A percentile compares a stretch with the other conserved stretches of the same genome.
phyloP scores from a whole-genome alignment of 1,140 invertebrate species.

The Drosophila simulans region DNA sequence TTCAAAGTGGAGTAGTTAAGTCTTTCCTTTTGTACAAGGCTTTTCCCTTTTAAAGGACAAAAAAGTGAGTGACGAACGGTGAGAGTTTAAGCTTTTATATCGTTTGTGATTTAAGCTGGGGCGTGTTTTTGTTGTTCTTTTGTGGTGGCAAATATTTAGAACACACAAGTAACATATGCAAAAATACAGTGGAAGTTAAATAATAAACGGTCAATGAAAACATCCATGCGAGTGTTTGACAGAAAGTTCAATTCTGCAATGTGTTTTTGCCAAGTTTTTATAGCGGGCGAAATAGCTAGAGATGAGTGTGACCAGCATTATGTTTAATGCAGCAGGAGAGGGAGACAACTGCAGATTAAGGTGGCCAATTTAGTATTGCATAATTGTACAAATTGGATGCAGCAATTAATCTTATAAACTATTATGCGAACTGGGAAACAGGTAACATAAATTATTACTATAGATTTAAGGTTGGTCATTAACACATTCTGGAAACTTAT shows the following conservation, averaged over 20 bases:
- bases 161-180: slow-evolving; percentile 13
- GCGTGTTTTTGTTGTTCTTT: slow-evolving; percentile 5
- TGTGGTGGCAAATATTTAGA: slow-evolving; percentile 6
- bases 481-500: background rate
- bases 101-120: background rate
- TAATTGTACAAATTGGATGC: too few species aligned
- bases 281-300: slow-evolving; percentile 4
- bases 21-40: slow-evolving; percentile 39
- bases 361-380: background rate
- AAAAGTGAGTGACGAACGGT: slow-evolving; percentile 1
- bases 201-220: background rate
- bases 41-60: slow-evolving; percentile 5
- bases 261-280: background rate
- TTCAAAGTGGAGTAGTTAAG: slow-evolving; percentile 15
- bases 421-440: background rate
- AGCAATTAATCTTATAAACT: too few species aligned
- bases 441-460: background rate
- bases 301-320: slow-evolving; percentile 6
- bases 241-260: slow-evolving; percentile 14
- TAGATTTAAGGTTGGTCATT: background rate
- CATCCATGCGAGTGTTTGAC: slow-evolving; percentile 19
- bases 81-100: background rate
- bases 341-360: background rate
- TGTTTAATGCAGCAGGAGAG: background rate
- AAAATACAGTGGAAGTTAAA: slow-evolving; percentile 4